Evolutionary conservation across 2,888 invertebrate genomes (phyloP).

Genomic region (Tetragonisca angustula): DNA sequence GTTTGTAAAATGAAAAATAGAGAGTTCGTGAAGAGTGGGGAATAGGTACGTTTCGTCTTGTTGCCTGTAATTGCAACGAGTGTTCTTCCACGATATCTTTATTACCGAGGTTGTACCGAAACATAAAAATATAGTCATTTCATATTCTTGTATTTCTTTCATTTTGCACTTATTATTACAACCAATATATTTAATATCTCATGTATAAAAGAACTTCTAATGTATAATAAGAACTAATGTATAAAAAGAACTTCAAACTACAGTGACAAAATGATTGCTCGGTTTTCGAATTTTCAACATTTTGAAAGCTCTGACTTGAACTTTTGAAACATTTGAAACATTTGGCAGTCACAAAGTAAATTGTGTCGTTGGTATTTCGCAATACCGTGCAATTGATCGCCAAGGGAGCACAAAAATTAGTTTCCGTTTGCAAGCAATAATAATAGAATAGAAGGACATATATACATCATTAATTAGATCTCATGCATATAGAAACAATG

Average conservation of each 20-base stretch:
- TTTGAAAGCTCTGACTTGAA: background rate
- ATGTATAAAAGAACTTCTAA: too few relatives aligned
- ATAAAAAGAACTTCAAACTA: too few relatives aligned
- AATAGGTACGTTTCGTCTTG: background rate
- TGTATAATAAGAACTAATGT: too few relatives aligned
- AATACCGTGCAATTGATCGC: background rate
- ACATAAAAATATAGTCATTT: background rate
- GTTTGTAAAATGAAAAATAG: conserved; percentile 2
- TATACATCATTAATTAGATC: background rate
- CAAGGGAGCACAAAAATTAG: background rate
- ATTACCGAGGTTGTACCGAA: background rate
- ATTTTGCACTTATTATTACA: too few relatives aligned
- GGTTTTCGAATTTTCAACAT: too few relatives aligned
- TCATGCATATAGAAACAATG: background rate
- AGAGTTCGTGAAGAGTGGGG: background rate
- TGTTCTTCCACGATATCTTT: background rate
- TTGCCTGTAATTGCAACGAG: background rate
- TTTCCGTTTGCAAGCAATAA: background rate
- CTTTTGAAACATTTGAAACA: background rate
- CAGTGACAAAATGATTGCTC: too few relatives aligned
- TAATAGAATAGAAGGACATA: background rate
- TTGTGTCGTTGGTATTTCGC: background rate
- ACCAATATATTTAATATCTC: too few relatives aligned
- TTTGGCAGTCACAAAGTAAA: background rate
- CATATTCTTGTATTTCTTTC: too few relatives aligned